These are phyloP conservation scores for Magallana angulata DNA, from an alignment of 1,140 invertebrate genomes.

Conservation along the genomic window DNA sequence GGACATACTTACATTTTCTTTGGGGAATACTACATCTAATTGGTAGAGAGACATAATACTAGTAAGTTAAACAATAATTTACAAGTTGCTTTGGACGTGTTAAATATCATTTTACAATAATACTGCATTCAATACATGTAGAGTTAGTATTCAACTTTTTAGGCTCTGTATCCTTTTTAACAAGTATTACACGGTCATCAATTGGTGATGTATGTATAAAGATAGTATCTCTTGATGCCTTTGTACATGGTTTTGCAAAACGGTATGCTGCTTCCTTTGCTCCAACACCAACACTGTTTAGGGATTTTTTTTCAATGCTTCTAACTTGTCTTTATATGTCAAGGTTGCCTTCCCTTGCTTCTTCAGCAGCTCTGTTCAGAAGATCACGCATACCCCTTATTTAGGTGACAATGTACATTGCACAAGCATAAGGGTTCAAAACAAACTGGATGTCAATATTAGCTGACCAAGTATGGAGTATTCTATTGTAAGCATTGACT, in stretches of 20 bases:
- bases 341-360: too few species aligned
- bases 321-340: slow-evolving; percentile 8
- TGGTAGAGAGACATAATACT: too few species aligned
- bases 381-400: not conserved
- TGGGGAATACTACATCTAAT: not conserved
- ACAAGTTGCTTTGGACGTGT: not conserved
- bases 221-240: slow-evolving; percentile 41
- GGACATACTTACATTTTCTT: not conserved
- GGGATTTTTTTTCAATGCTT: slow-evolving; percentile 43
- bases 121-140: not conserved
- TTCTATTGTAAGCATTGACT: not conserved
- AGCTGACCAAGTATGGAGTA: not conserved
- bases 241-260: slow-evolving; percentile 52
- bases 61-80: too few species aligned
- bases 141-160: slow-evolving; percentile 15
- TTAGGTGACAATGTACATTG: too few species aligned
- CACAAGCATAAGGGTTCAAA: too few species aligned
- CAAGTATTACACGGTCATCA: slow-evolving; percentile 18
- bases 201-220: slow-evolving; percentile 58
- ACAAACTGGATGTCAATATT: not conserved
- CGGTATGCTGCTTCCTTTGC: slow-evolving; percentile 53
- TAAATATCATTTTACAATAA: not conserved
- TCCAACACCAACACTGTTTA: slow-evolving; percentile 44
- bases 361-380: not conserved
- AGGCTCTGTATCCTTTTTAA: slow-evolving; percentile 9